Percentiles rank a stretch among this genome's conserved stretches.
These are phyloP conservation scores for Leptinotarsa haldemani DNA, from an alignment of 2,888 invertebrate species.

Conservation along the genomic window DNA sequence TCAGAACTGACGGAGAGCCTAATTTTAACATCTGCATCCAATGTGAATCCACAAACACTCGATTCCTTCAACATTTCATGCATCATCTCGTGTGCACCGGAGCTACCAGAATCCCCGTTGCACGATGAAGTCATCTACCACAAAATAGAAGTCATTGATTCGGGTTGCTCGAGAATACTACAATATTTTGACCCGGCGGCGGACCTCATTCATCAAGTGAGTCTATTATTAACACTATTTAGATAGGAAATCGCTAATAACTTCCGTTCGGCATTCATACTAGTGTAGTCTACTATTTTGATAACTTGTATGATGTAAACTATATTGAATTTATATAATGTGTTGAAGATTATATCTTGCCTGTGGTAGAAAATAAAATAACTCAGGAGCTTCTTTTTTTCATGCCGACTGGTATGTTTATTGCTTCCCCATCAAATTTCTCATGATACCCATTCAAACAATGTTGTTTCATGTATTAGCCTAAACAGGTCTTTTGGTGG, in stretches of 20 bases:
- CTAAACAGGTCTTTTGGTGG: too few species aligned
- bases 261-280: background rate
- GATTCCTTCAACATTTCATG: slow-evolving; percentile 78
- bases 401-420: too few species aligned
- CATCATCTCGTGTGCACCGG: slow-evolving; percentile 85
- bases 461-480: too few species aligned
- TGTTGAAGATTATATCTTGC: too few species aligned
- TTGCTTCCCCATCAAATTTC: too few species aligned
- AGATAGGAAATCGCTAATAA: background rate
- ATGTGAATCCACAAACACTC: slow-evolving; percentile 76
- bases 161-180: slow-evolving; percentile 77
- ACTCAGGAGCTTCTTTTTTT: too few species aligned
- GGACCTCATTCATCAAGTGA: slow-evolving; percentile 80
- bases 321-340: too few species aligned
- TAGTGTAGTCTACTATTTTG: background rate
- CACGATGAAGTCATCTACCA: slow-evolving; percentile 71
- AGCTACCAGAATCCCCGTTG: slow-evolving; percentile 77
- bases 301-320: background rate
- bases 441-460: too few species aligned
- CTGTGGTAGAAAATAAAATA: too few species aligned
- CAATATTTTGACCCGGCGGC: slow-evolving; percentile 81
- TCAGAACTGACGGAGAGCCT: slow-evolving; percentile 80
- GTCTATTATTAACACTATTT: slow-evolving; percentile 30
- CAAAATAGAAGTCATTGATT: slow-evolving; percentile 80
- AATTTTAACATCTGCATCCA: slow-evolving; percentile 84